Percentiles rank a stretch among this genome's conserved stretches.
phyloP scores from a whole-genome alignment of 2,888 invertebrate genomes.

The Macrostomum cliftonense region DNA sequence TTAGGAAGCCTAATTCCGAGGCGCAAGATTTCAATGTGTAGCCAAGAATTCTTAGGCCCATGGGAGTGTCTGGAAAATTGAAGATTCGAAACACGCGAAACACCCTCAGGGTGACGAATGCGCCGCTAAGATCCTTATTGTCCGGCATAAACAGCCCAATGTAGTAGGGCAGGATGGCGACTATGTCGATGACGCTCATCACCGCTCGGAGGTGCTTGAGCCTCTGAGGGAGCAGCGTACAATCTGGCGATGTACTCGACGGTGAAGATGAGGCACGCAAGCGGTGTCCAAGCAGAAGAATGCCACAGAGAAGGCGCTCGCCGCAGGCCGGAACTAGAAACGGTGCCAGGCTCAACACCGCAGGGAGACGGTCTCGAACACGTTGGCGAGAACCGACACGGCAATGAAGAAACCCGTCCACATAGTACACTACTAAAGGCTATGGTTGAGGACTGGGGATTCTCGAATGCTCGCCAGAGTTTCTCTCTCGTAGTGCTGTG shows the following conservation, averaged over 20 bases:
- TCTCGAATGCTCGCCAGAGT: slow-evolving; percentile 99
- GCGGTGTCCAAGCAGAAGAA: slow-evolving; percentile 99
- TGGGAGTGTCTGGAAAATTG: slow-evolving; percentile 98
- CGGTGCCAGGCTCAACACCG: slow-evolving; percentile 49
- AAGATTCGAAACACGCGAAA: slow-evolving; percentile 99
- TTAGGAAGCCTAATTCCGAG: slow-evolving; percentile 87
- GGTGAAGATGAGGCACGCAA: slow-evolving; percentile 98
- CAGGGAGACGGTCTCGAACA: slow-evolving; percentile 90
- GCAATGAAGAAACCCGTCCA: slow-evolving; percentile 99
- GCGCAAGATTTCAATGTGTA: slow-evolving; percentile 98
- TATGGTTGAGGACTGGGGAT: slow-evolving; percentile 87
- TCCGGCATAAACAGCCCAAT: slow-evolving; percentile 90
- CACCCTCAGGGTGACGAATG: slow-evolving; percentile 91
- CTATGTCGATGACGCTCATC: slow-evolving; percentile 98
- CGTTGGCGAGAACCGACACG: slow-evolving; percentile 95
- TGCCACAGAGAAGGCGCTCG: slow-evolving; percentile 68
- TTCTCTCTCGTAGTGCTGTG: slow-evolving; percentile 46
- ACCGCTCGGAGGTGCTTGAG: slow-evolving; percentile 92
- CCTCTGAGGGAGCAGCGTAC: slow-evolving; percentile 87
- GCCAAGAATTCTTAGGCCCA: slow-evolving; percentile 88
- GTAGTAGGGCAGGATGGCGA: slow-evolving; percentile 95
- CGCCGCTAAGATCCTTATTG: slow-evolving; percentile 75
- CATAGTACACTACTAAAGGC: slow-evolving; percentile 99
- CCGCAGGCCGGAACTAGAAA: slow-evolving; percentile 55
- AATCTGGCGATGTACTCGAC: slow-evolving; percentile 77